Evolutionary conservation across 2,113 vertebrate genomes (phyloP).

Genomic region (Blennius ocellaris): DNA sequence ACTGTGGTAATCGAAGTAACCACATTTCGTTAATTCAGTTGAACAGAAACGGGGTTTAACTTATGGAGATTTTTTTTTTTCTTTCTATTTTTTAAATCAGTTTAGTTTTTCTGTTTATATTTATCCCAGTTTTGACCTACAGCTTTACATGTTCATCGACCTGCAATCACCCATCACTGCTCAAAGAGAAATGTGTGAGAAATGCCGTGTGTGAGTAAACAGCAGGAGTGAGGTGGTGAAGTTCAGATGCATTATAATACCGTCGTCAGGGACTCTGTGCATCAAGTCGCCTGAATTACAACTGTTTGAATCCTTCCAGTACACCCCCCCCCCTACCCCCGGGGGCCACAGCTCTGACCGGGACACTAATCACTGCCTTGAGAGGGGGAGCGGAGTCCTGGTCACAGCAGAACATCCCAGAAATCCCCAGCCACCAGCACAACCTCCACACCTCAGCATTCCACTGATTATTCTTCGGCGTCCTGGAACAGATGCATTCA

Average conservation of each 20-base stretch:
- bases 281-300: constrained; percentile 44
- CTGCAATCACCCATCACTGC: constrained; percentile 22
- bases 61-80: neutral
- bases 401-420: constrained; percentile 17
- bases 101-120: neutral
- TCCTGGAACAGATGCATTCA: constrained; percentile 48
- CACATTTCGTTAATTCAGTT: no score
- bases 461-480: constrained; percentile 39
- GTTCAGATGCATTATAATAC: constrained; percentile 37
- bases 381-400: neutral
- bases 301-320: constrained; percentile 47
- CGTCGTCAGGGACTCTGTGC: constrained; percentile 24
- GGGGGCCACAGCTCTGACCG: constrained; percentile 22
- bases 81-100: neutral
- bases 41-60: neutral
- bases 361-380: constrained; percentile 49
- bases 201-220: constrained; percentile 2
- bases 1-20: no score
- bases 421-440: constrained; percentile 7
- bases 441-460: constrained; percentile 35
- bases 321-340: constrained; percentile 4
- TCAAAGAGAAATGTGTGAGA: neutral
- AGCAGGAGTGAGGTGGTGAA: constrained; percentile 13
- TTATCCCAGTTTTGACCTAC: neutral
- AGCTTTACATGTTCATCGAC: neutral